phyloP scores from a whole-genome alignment of 2,797 vertebrate genomes.

The Paguma larvata region DNA sequence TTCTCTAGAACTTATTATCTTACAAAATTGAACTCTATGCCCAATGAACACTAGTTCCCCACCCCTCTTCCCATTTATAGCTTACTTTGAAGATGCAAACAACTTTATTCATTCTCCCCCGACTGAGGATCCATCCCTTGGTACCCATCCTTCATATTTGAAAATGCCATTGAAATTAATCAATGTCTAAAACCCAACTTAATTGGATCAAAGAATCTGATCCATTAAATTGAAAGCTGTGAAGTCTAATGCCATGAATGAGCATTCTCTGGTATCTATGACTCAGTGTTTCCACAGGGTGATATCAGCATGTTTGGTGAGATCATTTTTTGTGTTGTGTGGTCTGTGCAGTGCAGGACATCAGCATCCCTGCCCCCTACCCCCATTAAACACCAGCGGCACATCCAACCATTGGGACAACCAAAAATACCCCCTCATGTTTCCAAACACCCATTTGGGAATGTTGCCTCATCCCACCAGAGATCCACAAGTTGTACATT shows the following conservation, averaged over 20 bases:
- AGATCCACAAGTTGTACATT: not conserved
- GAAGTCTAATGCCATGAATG: not conserved
- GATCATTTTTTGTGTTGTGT: not conserved
- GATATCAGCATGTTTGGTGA: not conserved
- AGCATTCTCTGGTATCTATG: not conserved
- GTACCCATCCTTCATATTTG: not conserved
- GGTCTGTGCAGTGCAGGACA: not conserved
- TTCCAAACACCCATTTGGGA: not conserved
- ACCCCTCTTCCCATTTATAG: not conserved
- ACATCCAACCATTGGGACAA: not conserved
- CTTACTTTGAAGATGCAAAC: slow-evolving; percentile 17
- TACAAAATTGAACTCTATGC: not conserved
- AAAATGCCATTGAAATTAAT: slow-evolving; percentile 46
- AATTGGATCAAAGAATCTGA: slow-evolving; percentile 23
- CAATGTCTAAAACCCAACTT: not conserved
- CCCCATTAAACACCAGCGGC: not conserved
- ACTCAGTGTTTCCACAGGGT: not conserved
- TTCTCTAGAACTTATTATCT: not conserved
- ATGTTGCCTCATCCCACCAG: not conserved
- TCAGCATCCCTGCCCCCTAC: not conserved
- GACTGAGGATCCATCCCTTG: not conserved
- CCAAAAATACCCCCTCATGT: not conserved
- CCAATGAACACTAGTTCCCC: not conserved
- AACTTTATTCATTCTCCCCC: not conserved
- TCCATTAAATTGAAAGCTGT: not conserved